phyloP scores from a whole-genome alignment of 2,797 vertebrate species.

The Morelia viridis region DNA sequence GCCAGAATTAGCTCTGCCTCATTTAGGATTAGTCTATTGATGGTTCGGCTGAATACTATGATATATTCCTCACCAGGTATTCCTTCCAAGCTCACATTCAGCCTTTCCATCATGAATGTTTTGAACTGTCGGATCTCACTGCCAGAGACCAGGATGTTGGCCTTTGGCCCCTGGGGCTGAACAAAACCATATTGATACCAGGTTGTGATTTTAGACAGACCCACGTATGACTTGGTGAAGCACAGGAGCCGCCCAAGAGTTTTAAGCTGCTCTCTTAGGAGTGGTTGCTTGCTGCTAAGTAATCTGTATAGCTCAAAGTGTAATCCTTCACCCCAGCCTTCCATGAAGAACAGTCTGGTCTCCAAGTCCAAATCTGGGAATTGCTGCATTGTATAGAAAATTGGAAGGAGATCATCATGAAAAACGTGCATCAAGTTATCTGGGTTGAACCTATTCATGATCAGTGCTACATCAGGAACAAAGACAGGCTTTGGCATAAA shows the following conservation, averaged over 20 bases:
- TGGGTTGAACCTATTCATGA: conserved; percentile 94
- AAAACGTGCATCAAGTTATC: conserved; percentile 99
- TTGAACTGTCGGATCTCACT: conserved; percentile 93
- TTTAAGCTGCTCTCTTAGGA: conserved; percentile 89
- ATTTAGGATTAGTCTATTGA: conserved; percentile 91
- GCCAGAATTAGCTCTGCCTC: conserved; percentile 92
- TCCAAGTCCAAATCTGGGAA: conserved; percentile 87
- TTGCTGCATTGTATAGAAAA: conserved; percentile 96
- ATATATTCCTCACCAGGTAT: conserved; percentile 83
- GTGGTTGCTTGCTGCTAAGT: conserved; percentile 91
- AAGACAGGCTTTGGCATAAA: conserved; percentile 96
- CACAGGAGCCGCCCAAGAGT: conserved; percentile 93
- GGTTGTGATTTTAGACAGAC: conserved; percentile 94
- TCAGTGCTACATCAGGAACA: conserved; percentile 91
- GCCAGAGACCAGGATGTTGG: conserved; percentile 94
- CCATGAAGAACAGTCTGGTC: conserved; percentile 94
- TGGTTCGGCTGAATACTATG: conserved; percentile 89
- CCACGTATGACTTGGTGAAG: conserved; percentile 93
- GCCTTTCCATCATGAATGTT: conserved; percentile 79
- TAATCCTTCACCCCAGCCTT: conserved; percentile 91
- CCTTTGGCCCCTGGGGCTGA: conserved; percentile 96
- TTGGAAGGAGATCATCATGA: conserved; percentile 93
- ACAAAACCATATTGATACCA: conserved; percentile 99
- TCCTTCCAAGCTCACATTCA: conserved; percentile 80
- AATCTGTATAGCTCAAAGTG: conserved; percentile 94